Evolutionary conservation across 2,888 invertebrate genomes (phyloP).

Genomic region (Rhingia campestris): DNA sequence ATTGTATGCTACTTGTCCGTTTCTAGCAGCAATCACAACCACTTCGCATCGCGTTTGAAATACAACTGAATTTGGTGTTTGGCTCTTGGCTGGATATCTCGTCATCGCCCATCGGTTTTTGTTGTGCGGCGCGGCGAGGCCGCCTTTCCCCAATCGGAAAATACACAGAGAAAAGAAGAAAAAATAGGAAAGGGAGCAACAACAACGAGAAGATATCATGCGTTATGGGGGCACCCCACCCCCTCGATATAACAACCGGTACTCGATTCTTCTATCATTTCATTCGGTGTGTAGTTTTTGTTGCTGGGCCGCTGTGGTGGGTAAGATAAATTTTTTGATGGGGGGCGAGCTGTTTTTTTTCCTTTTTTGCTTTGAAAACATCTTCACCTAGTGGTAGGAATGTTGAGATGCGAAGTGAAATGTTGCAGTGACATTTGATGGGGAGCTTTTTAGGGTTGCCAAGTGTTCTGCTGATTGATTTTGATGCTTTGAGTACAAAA

Average conservation of each 20-base stretch:
- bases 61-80: conserved; percentile 66
- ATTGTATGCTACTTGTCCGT: conserved; percentile 62
- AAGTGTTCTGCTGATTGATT: neutral
- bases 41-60: conserved; percentile 71
- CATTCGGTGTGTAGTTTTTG: conserved; percentile 14
- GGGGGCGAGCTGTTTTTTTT: neutral
- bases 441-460: conserved; percentile 43
- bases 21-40: conserved; percentile 72
- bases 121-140: conserved; percentile 3
- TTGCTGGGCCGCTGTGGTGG: conserved; percentile 28
- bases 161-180: conserved; percentile 30
- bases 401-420: neutral
- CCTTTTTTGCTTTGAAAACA: neutral
- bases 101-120: conserved; percentile 46
- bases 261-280: conserved; percentile 41
- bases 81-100: conserved; percentile 63
- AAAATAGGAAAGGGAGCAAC: conserved; percentile 23
- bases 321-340: neutral
- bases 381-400: neutral
- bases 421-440: conserved; percentile 44
- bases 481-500: no score
- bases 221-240: conserved; percentile 55
- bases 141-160: conserved; percentile 63
- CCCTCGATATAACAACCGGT: conserved; percentile 39
- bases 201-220: conserved; percentile 54